Evolutionary conservation across 23 tunicate species (phyloP), one percentile per base, ranked within the genome.

Genomic region (Ascidia mentula): DNA sequence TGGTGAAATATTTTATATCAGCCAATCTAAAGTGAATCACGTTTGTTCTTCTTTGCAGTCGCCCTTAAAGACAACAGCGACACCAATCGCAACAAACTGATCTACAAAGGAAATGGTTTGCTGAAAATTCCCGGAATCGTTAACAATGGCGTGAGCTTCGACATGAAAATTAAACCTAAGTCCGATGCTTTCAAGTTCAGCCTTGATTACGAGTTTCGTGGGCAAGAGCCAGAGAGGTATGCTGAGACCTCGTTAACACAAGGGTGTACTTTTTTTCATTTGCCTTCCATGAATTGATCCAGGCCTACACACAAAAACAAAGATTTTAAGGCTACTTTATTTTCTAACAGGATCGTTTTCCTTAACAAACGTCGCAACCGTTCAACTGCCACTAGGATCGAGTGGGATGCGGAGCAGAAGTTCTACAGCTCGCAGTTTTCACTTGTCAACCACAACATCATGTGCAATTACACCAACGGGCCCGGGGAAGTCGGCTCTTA

Each of bases 81-180:
- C 12, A 53, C 32, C 0, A 36, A 53, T 6, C 28, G 78, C 7
- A 69, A 74, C 40, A 71, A 59, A 0, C 45, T 86, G 37, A 20
- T 40, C 9, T 91, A 85, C 81, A 26, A 77, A 28, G 97, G 97
- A 38, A 53, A 77, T 18, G 87, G 70, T 6, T 33, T 69, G 30
- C 12, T 91, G 37, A 36, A 36, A 32, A 46, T 85, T 30, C 97
- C 84, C 0, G 84, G 80, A 12, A 45, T 72, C 36, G 45, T 91
- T 46, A 77, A 86, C 76, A 85, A 79, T 40, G 86, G 87, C 26
- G 76, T 45, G 38, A 33, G 61, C 30, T 80, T 91, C 84, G 74
- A 81, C 69, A 59, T 91, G 45, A 80, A 91, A 45, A 30, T 86
- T 75, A 88, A 72, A 1, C 97, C 97, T 7, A 74, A 77, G 42